These are phyloP conservation scores for Rhinatrema bivittatum DNA, from an alignment of 2,797 vertebrate species.

Conservation along the genomic window DNA sequence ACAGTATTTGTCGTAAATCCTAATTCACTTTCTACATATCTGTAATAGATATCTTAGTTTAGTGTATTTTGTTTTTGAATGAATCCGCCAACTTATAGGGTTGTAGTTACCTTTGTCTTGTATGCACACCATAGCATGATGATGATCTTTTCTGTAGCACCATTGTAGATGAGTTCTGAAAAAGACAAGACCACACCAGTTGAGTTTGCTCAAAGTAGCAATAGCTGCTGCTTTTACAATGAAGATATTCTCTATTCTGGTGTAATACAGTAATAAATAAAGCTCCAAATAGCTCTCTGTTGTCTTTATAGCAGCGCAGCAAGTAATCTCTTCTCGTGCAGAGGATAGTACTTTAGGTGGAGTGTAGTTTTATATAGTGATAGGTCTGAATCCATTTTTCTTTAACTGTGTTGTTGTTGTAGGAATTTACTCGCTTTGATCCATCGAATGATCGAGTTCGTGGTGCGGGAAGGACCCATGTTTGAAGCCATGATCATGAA, in stretches of 20 bases:
- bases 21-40: background rate
- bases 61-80: slow-evolving; percentile 25
- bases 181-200: too few species aligned
- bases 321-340: slow-evolving; percentile 53
- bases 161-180: too few species aligned
- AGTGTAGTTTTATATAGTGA: slow-evolving; percentile 58
- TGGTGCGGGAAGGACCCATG: slow-evolving; percentile 99
- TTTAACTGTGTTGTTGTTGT: slow-evolving; percentile 99
- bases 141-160: too few species aligned
- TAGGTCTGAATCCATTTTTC: slow-evolving; percentile 93
- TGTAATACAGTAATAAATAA: too few species aligned
- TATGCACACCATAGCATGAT: too few species aligned
- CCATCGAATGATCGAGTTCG: slow-evolving; percentile 99
- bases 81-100: slow-evolving; percentile 12
- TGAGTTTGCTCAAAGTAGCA: too few species aligned
- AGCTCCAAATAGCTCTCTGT: too few species aligned
- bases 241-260: too few species aligned
- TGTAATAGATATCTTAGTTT: slow-evolving; percentile 6
- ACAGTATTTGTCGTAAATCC: too few species aligned
- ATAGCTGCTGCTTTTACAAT: too few species aligned
- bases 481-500: slow-evolving; percentile 99
- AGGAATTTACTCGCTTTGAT: slow-evolving; percentile 99
- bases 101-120: slow-evolving; percentile 31
- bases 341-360: slow-evolving; percentile 55
- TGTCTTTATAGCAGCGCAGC: slow-evolving; percentile 46